A percentile compares a stretch with the other conserved stretches of the same genome.
phyloP scores from a whole-genome alignment of 2,888 invertebrate genomes.

The Clanis bilineata region DNA sequence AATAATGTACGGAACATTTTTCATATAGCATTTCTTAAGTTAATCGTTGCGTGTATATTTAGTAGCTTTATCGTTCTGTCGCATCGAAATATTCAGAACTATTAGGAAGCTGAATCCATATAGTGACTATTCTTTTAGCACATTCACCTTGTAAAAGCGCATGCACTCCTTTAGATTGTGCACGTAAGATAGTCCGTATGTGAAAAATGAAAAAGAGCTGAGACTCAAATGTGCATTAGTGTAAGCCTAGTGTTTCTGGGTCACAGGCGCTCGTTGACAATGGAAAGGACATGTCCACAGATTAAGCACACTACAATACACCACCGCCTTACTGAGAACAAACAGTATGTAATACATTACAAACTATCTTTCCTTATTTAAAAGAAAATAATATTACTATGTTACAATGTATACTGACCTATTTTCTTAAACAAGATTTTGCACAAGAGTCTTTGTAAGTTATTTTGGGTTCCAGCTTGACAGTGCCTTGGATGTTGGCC shows the following conservation, averaged over 20 bases:
- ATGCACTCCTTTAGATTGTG: conserved; percentile 3
- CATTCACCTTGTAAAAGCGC: not conserved
- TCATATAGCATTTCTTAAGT: too few relatives aligned
- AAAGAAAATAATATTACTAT: not conserved
- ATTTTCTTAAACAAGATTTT: conserved; percentile 7
- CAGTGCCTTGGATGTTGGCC: not conserved
- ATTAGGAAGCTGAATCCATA: not conserved
- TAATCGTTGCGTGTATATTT: too few relatives aligned
- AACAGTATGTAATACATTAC: too few relatives aligned
- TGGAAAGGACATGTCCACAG: conserved; percentile 45
- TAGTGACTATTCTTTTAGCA: not conserved
- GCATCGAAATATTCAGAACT: not conserved
- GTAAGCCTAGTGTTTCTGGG: conserved; percentile 46
- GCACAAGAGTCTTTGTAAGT: not conserved
- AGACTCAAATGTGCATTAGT: conserved; percentile 5
- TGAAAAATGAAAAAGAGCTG: not conserved
- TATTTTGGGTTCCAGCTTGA: not conserved
- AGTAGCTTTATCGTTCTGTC: too few relatives aligned
- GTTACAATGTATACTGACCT: not conserved
- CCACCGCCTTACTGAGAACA: too few relatives aligned
- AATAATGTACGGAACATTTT: too few relatives aligned
- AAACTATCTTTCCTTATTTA: not conserved
- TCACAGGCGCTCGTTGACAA: conserved; percentile 56
- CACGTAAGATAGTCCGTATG: not conserved
- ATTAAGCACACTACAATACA: conserved; percentile 46